Percentiles rank a stretch among this genome's conserved stretches.
Conservation (phyloP, 2,888 invertebrate genomes). For the Mimachlamys varia region DNA sequence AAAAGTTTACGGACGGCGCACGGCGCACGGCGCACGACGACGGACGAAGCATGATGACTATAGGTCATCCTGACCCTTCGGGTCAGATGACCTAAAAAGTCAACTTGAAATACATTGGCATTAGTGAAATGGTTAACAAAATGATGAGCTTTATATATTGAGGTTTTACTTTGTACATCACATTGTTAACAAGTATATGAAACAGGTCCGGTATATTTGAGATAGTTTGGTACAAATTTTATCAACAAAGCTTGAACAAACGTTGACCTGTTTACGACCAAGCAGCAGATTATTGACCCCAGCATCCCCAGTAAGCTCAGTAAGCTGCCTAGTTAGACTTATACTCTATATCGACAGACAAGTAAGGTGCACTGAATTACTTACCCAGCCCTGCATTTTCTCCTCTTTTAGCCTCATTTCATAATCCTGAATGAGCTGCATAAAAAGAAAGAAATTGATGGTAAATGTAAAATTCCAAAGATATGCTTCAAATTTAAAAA, state of each 20-base stretch:
- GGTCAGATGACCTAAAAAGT: too few relatives aligned
- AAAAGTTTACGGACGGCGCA: too few relatives aligned
- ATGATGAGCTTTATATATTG: not conserved
- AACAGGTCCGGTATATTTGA: not conserved
- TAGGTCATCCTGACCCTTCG: too few relatives aligned
- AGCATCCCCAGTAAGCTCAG: not conserved
- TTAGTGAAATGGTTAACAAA: not conserved
- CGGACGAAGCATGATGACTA: too few relatives aligned
- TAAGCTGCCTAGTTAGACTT: not conserved
- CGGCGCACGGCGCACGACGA: too few relatives aligned
- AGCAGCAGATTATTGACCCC: not conserved
- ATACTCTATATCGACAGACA: too few relatives aligned
- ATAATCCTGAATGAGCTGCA: conserved; percentile 73
- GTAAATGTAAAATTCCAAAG: too few relatives aligned
- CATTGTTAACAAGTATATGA: not conserved
- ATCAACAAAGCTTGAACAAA: not conserved
- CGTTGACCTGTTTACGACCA: not conserved
- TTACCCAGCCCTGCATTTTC: conserved; percentile 75
- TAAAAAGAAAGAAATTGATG: conserved; percentile 28
- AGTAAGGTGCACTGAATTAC: conserved; percentile 34
- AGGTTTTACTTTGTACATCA: not conserved
- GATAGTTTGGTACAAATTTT: too few relatives aligned
- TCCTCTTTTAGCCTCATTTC: conserved; percentile 72
- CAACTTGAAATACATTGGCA: not conserved
- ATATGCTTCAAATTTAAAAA: too few relatives aligned